These are phyloP conservation scores for Drosophila paulistorum DNA, from an alignment of 1,140 invertebrate species.

Conservation along the genomic window DNA sequence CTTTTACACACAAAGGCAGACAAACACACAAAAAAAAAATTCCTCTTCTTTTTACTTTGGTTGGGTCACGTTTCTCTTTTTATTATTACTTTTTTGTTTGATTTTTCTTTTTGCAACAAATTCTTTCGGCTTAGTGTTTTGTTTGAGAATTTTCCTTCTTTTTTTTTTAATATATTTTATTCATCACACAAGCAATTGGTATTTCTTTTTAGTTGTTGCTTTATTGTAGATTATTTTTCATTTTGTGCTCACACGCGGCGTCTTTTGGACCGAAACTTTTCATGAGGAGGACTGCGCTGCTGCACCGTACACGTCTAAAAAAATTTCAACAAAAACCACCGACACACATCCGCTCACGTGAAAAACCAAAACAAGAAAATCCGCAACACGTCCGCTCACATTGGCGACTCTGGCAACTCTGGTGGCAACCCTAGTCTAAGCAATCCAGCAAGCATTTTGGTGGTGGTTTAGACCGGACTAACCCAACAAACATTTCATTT, in stretches of 20 bases:
- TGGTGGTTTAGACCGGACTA: too few species aligned
- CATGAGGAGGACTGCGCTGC: conserved; percentile 15
- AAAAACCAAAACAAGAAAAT: conserved; percentile 14
- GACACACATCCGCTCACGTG: conserved; percentile 13
- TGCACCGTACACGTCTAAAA: conserved; percentile 6
- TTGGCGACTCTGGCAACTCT: too few species aligned
- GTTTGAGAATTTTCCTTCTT: background rate
- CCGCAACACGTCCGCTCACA: too few species aligned
- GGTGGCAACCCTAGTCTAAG: too few species aligned
- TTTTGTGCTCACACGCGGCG: conserved; percentile 47
- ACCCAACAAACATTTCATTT: too few species aligned
- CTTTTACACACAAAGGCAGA: conserved; percentile 29
- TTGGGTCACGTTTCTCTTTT: conserved; percentile 75
- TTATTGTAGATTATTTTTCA: background rate
- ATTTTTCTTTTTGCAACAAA: conserved; percentile 39
- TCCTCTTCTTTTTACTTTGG: conserved; percentile 36
- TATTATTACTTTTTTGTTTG: conserved; percentile 47
- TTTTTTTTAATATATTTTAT: background rate
- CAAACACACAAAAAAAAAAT: conserved; percentile 46
- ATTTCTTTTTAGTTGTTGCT: conserved; percentile 8
- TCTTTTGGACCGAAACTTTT: conserved; percentile 20
- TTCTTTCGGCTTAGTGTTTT: conserved; percentile 5
- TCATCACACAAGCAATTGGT: background rate
- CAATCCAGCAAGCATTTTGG: too few species aligned
- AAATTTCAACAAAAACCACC: conserved; percentile 17